Evolutionary conservation across 2,888 invertebrate species (phyloP), one percentile per base, ranked within the genome.

Genomic region (Xylota sylvarum): DNA sequence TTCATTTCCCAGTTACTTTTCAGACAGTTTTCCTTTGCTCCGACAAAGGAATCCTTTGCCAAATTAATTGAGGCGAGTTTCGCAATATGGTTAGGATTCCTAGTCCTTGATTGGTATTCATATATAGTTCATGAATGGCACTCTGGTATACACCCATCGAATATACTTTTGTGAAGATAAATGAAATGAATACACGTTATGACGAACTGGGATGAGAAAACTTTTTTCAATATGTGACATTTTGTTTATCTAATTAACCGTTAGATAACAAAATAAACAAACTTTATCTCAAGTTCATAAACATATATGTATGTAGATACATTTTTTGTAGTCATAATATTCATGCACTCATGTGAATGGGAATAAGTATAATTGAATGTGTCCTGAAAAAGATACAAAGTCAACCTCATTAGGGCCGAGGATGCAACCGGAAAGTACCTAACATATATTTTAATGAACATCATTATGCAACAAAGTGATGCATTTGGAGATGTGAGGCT

Each of bases 161-260:
- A 9, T 14, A 7, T n/a, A 7, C n/a, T 7, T n/a, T 40, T 23
- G 10, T 9, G 30, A 40, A 40, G 46, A 67, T 19, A 58, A 77
- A 77, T 50, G 35, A 67, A 65, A 40, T n/a, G 56, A 76, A 56
- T 65, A 37, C 23, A 23, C 23, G 3, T 23, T 23, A 37, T 58
- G 56, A 27, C 27, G 56, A 32, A 67, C 10, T 30, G 40, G 40
- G 50, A 69, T 23, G 52, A 5, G 32, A 56, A 50, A 79, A 72
- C 35, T 72, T 78, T 69, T 14, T 58, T 10, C n/a, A n/a, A n/a
- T 30, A 48, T 67, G 60, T 73, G 46, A 73, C 62, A 74, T 77
- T 79, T 78, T 69, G 56, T 84, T 48, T 78, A 69, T 69, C 60
- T 78, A 84, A 84, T 84, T 84, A 77, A 73, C 67, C 62, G 62